phyloP scores from a whole-genome alignment of 2,888 invertebrate species.

The Caenorhabditis virilis region DNA sequence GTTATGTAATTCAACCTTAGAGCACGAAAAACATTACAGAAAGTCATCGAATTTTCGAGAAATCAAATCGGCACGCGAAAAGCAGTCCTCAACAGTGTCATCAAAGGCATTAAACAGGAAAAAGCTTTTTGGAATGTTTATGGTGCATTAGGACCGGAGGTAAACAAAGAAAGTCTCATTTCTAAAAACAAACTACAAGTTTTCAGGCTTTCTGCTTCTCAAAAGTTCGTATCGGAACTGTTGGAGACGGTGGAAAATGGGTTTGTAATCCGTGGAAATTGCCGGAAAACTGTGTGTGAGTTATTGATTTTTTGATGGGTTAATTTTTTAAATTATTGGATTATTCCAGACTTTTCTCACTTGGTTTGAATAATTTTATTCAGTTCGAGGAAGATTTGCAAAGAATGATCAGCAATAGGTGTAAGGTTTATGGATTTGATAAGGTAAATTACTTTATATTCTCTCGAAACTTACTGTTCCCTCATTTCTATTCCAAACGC shows the following conservation, averaged over 20 bases:
- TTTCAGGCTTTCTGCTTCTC: slow-evolving; percentile 18
- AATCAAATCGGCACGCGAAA: neutral
- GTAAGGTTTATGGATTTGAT: slow-evolving; percentile 22
- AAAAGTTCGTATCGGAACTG: slow-evolving; percentile 29
- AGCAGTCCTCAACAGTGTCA: neutral
- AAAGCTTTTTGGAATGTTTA: slow-evolving; percentile 5
- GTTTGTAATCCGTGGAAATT: slow-evolving; percentile 36
- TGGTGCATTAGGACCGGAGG: slow-evolving; percentile 28
- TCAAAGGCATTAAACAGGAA: neutral
- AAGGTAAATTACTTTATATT: too few relatives aligned
- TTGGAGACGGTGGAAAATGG: slow-evolving; percentile 41
- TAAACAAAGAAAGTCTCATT: too few relatives aligned
- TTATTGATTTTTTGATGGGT: neutral
- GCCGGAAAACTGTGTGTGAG: slow-evolving; percentile 23
- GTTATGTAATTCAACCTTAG: too few relatives aligned
- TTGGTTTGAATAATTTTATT: slow-evolving; percentile 27
- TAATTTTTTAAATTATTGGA: neutral
- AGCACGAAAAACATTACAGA: too few relatives aligned
- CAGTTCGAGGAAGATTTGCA: slow-evolving; percentile 25
- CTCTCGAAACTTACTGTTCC: too few relatives aligned
- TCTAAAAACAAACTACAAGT: too few relatives aligned
- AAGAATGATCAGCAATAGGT: slow-evolving; percentile 5
- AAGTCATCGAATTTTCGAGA: neutral
- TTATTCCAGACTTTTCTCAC: slow-evolving; percentile 22
- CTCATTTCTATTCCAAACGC: too few relatives aligned